Base-by-base conservation (phyloP, 2,797 vertebrate species). In the Acridotheres tristis region DNA sequence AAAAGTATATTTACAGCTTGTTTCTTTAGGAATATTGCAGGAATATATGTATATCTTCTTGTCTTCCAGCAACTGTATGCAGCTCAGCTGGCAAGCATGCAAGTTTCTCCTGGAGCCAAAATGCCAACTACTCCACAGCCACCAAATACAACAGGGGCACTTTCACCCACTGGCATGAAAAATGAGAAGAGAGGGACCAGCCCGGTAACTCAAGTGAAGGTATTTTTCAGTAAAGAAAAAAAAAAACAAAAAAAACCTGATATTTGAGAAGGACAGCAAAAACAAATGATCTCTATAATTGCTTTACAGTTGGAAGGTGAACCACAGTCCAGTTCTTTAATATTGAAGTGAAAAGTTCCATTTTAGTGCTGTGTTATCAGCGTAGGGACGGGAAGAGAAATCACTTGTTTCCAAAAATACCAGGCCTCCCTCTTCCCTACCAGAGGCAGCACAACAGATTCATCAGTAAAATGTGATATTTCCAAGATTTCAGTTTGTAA, bases 71-170 rank as follows among this genome's bases (percentile, higher is more conserved):
- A 99, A 98, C 98, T 99, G 97, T 99, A 99, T 94, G 99, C 99
- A 75, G 99, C 99, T 97, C 99, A 99, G 98, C 98, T 99, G 97
- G 99, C 99, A 98, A 99, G 98, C 98, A 99, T 99, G 99, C 99
- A 99, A 98, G 98, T 99, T 98, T 99, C 99, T 97, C 99, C 99
- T 92, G 99, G 99, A 98, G 98, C 99, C 98, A 99, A 99, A 98
- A 99, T 99, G 98, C 98, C 99, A 88, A 98, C 98, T 38, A 99
- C 99, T 97, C 99, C 99, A 88, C 99, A 99, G 97, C 98, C 98
- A 89, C 98, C 98, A 96, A 99, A 98, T 97, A 97, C 98, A 4
- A 98, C 98, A 79, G 99, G 99, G 96, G 98, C 98, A 76, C 98
- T 99, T 96, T 99, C 99, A 95, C 99, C 99, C 91, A 99, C 99